A percentile compares a stretch with the other conserved stretches of the same genome.
These are phyloP conservation scores for Ditula angustiorana DNA, from an alignment of 2,888 invertebrate genomes.

Conservation along the genomic window DNA sequence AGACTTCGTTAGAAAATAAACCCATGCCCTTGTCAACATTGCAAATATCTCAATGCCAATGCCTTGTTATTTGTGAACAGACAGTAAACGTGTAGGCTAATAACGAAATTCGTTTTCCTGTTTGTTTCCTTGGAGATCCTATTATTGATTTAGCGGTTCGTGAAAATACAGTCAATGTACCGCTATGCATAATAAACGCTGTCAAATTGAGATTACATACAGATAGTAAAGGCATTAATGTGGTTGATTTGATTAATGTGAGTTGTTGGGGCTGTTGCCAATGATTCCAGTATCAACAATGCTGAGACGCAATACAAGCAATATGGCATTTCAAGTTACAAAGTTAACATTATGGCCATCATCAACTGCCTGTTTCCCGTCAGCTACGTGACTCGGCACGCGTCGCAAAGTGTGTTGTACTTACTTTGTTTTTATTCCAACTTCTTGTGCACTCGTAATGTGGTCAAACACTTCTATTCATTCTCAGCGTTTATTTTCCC, in stretches of 20 bases:
- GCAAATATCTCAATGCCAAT: slow-evolving; percentile 30
- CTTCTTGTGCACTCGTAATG: neutral
- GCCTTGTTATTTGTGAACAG: slow-evolving; percentile 25
- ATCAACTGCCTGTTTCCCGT: neutral
- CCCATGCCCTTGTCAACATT: slow-evolving; percentile 17
- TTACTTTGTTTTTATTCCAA: slow-evolving; percentile 18
- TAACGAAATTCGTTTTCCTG: slow-evolving; percentile 25
- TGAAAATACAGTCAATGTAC: slow-evolving; percentile 1
- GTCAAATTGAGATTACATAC: neutral
- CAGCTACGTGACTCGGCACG: slow-evolving; percentile 25
- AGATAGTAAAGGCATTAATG: neutral
- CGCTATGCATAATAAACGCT: neutral
- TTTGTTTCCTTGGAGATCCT: slow-evolving; percentile 14
- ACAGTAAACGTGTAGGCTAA: slow-evolving; percentile 19
- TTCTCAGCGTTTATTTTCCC: slow-evolving; percentile 14
- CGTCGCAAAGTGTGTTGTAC: slow-evolving; percentile 8
- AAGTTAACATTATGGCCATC: slow-evolving; percentile 4
- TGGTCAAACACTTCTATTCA: slow-evolving; percentile 8
- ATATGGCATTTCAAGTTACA: neutral
- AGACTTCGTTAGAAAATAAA: slow-evolving; percentile 2
- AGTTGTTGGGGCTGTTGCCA: neutral
- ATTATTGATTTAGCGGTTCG: neutral
- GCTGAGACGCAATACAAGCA: neutral
- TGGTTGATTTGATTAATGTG: no score
- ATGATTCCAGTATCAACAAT: neutral